Percentiles rank a stretch among this genome's conserved stretches.
Evolutionary conservation across 2,797 vertebrate species (phyloP).

Genomic region (Heliangelus exortis): DNA sequence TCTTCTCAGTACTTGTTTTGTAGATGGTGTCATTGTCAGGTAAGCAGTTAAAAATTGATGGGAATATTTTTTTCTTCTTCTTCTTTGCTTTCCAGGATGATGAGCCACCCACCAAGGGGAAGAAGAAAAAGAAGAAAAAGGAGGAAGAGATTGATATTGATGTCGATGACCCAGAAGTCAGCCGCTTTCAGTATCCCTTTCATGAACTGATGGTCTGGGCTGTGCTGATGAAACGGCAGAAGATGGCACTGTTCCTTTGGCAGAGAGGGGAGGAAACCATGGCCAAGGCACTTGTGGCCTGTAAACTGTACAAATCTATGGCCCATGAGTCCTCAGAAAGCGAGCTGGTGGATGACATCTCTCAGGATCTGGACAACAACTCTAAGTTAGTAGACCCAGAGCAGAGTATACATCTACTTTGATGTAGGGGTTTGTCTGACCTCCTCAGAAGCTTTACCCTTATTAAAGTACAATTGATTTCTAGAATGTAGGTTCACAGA

Average conservation of each 20-base stretch:
- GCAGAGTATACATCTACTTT: background rate
- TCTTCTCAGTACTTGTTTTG: background rate
- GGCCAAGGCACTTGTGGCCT: constrained; percentile 97
- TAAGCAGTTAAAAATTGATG: background rate
- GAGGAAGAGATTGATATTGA: constrained; percentile 96
- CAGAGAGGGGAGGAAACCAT: constrained; percentile 95
- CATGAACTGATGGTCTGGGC: constrained; percentile 98
- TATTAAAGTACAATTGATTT: background rate
- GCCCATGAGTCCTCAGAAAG: constrained; percentile 96
- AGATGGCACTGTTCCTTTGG: constrained; percentile 97
- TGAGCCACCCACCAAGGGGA: constrained; percentile 88
- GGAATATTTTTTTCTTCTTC: background rate
- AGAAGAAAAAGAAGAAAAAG: constrained; percentile 93
- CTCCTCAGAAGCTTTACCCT: background rate
- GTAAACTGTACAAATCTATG: constrained; percentile 97
- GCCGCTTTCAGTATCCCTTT: constrained; percentile 94
- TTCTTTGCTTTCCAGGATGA: constrained; percentile 83
- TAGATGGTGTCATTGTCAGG: background rate
- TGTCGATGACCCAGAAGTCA: constrained; percentile 93
- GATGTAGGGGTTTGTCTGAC: background rate
- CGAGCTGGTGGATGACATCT: constrained; percentile 97
- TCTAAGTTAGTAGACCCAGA: constrained; percentile 87
- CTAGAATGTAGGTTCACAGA: background rate
- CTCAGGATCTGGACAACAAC: constrained; percentile 97
- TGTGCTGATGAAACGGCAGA: constrained; percentile 96